These are phyloP conservation scores for Colletes latitarsis DNA, from an alignment of 1,140 invertebrate genomes.

Conservation along the genomic window DNA sequence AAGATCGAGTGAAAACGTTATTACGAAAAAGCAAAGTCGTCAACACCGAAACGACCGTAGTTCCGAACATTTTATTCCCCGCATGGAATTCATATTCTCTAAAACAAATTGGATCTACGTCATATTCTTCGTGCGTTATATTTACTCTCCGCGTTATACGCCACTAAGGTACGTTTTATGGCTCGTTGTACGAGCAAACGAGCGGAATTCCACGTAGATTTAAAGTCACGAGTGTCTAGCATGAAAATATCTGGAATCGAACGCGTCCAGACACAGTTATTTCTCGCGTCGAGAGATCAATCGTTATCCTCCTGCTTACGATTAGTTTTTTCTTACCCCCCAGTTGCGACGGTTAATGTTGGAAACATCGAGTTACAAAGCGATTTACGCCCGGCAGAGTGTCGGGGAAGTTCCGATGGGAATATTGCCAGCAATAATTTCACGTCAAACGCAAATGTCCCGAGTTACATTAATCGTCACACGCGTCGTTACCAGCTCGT, in stretches of 20 bases:
- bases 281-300: background rate
- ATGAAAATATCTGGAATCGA: background rate
- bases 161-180: too few relatives aligned
- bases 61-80: too few relatives aligned
- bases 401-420: background rate
- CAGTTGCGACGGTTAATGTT: background rate
- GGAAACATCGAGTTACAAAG: conserved; percentile 1
- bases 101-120: too few relatives aligned
- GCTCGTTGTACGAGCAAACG: too few relatives aligned
- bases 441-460: conserved; percentile 20
- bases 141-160: too few relatives aligned
- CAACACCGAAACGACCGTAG: too few relatives aligned
- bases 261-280: background rate
- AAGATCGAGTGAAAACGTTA: too few relatives aligned
- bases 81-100: too few relatives aligned
- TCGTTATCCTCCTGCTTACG: background rate
- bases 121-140: too few relatives aligned
- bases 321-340: background rate
- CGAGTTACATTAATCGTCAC: background rate
- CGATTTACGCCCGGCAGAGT: background rate
- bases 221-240: too few relatives aligned
- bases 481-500: background rate
- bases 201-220: too few relatives aligned
- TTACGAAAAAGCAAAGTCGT: too few relatives aligned
- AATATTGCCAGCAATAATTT: conserved; percentile 15